These are phyloP conservation scores for Drosophila subobscura DNA, from an alignment of 1,140 invertebrate species.

Conservation along the genomic window DNA sequence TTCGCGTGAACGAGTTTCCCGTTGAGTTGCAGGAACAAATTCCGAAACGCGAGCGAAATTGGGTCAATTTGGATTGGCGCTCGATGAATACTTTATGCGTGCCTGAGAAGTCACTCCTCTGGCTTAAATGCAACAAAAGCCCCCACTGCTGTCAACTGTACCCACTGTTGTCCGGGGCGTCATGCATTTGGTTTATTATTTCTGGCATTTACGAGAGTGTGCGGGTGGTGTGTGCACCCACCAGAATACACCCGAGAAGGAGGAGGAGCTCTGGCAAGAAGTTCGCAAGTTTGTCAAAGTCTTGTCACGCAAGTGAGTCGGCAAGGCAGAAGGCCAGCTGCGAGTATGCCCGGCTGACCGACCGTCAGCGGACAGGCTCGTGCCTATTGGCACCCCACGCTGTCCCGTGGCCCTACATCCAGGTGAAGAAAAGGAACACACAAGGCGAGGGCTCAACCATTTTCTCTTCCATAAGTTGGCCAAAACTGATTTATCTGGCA, in stretches of 20 bases:
- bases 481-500: slow-evolving; percentile 38
- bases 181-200: no score
- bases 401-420: no score
- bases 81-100: slow-evolving; percentile 54
- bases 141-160: no score
- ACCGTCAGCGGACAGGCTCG: slow-evolving; percentile 9
- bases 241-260: neutral
- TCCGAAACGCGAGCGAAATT: slow-evolving; percentile 44
- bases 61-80: slow-evolving; percentile 71
- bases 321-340: slow-evolving; percentile 23
- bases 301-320: slow-evolving; percentile 49
- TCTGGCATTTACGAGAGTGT: no score
- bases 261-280: neutral
- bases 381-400: no score
- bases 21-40: slow-evolving; percentile 29
- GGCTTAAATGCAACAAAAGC: no score
- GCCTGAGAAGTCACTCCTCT: neutral
- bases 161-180: no score
- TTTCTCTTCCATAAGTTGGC: neutral
- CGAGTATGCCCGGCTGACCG: slow-evolving; percentile 39
- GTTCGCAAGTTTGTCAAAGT: slow-evolving; percentile 51
- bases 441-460: slow-evolving; percentile 13
- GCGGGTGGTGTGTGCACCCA: no score
- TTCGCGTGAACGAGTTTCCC: slow-evolving; percentile 48
- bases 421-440: neutral